Evolutionary conservation across 1,140 invertebrate species (phyloP).

Genomic region (Lordiphosa clarofinis): DNA sequence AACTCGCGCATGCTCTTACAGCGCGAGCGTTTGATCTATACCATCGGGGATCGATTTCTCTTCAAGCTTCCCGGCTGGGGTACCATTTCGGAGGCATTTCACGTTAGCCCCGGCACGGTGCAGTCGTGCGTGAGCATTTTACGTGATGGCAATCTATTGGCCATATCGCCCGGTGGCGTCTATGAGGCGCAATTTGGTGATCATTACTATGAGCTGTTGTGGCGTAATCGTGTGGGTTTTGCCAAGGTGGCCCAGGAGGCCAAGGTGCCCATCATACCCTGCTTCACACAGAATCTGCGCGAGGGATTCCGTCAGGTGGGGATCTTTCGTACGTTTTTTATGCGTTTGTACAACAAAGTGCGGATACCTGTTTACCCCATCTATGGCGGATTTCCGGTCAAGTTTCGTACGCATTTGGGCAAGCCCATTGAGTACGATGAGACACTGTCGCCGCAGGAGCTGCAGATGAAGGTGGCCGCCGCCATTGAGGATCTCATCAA

Average conservation of each 20-base stretch:
- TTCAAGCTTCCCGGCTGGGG: constrained; percentile 94
- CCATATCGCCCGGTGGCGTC: constrained; percentile 98
- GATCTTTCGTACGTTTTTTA: constrained; percentile 86
- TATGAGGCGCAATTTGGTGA: constrained; percentile 98
- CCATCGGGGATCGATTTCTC: constrained; percentile 96
- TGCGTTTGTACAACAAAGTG: constrained; percentile 89
- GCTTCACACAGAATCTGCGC: constrained; percentile 97
- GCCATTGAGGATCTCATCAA: constrained; percentile 88
- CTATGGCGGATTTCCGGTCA: constrained; percentile 99
- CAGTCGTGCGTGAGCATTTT: constrained; percentile 92
- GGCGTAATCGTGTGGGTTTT: constrained; percentile 97
- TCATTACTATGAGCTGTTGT: constrained; percentile 94
- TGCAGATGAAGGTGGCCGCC: constrained; percentile 87
- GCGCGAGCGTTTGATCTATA: constrained; percentile 91
- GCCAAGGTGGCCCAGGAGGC: constrained; percentile 97
- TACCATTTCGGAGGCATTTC: constrained; percentile 93
- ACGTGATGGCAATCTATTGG: constrained; percentile 93
- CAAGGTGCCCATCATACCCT: constrained; percentile 94
- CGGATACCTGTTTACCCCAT: constrained; percentile 95
- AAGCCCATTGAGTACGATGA: constrained; percentile 89
- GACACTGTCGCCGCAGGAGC: constrained; percentile 86
- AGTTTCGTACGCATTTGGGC: constrained; percentile 94
- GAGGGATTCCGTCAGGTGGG: constrained; percentile 95
- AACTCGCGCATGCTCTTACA: constrained; percentile 90
- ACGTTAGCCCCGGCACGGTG: constrained; percentile 96